Conservation (phyloP, 2,797 vertebrate species). For the Zenarchopterus dispar region DNA sequence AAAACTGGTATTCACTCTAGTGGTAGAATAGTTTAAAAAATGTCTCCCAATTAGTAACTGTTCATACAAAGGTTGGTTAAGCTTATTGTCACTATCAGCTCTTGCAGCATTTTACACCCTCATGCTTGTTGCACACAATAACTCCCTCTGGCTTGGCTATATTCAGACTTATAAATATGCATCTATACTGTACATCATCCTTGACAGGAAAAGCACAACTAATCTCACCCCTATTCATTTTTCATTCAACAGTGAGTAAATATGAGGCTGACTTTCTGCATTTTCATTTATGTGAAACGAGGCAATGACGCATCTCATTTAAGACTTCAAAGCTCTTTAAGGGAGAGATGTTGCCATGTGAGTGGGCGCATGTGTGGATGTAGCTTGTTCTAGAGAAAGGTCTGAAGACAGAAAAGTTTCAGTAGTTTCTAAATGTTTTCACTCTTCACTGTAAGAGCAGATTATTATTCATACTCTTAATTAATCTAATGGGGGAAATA, state of each 20-base stretch:
- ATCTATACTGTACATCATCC: slow-evolving; percentile 63
- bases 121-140: slow-evolving; percentile 37
- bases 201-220: slow-evolving; percentile 53
- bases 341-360: slow-evolving; percentile 22
- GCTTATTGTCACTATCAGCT: slow-evolving; percentile 39
- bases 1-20: slow-evolving; percentile 25
- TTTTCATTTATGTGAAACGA: slow-evolving; percentile 47
- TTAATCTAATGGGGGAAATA: neutral
- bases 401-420: slow-evolving; percentile 11
- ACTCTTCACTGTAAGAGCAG: neutral
- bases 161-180: slow-evolving; percentile 66
- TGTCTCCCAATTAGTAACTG: neutral
- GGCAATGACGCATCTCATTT: slow-evolving; percentile 45
- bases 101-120: slow-evolving; percentile 29
- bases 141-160: slow-evolving; percentile 41
- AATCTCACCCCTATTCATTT: slow-evolving; percentile 60
- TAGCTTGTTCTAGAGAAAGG: slow-evolving; percentile 6
- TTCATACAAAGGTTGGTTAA: slow-evolving; percentile 17
- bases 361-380: slow-evolving; percentile 9
- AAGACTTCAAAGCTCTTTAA: slow-evolving; percentile 19
- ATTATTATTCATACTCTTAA: neutral
- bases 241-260: slow-evolving; percentile 38
- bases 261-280: slow-evolving; percentile 22
- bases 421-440: slow-evolving; percentile 12
- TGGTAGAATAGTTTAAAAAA: slow-evolving; percentile 24